Evolutionary conservation across 2,888 invertebrate genomes (phyloP).

Genomic region (Eilema depressum): DNA sequence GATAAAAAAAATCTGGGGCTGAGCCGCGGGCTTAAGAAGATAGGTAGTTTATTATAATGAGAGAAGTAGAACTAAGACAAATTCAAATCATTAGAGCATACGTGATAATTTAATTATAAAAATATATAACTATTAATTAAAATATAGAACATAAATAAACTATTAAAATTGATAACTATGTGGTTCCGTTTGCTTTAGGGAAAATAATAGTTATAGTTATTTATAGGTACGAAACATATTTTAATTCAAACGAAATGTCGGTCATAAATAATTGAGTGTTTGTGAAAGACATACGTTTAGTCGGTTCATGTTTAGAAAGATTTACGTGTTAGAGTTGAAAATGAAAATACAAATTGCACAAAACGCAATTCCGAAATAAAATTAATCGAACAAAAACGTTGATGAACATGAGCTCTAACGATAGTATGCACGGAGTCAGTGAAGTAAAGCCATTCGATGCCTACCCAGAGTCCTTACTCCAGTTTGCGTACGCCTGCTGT

Average conservation of each 20-base stretch:
- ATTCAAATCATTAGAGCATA: background rate
- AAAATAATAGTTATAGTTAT: background rate
- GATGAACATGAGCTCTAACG: background rate
- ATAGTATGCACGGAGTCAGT: background rate
- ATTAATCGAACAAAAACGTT: background rate
- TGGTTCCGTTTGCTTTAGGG: background rate
- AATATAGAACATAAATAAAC: background rate
- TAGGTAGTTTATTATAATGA: too few species aligned
- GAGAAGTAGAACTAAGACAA: background rate
- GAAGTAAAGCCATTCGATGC: background rate
- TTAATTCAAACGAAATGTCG: background rate
- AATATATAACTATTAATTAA: background rate
- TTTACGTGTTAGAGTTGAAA: background rate
- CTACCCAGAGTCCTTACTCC: slow-evolving; percentile 16
- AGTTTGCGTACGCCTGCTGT: slow-evolving; percentile 90
- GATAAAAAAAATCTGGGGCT: too few species aligned
- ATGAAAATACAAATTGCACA: background rate
- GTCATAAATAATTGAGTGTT: background rate
- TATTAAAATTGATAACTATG: background rate
- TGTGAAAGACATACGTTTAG: background rate
- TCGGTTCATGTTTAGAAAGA: background rate
- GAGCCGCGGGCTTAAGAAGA: too few species aligned
- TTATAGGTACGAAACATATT: background rate
- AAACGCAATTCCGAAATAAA: background rate
- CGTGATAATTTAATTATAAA: background rate